Percentiles rank a stretch among this genome's conserved stretches.
These are phyloP conservation scores for Amphiprion ocellaris DNA, from an alignment of 2,113 vertebrate species.

Conservation along the genomic window DNA sequence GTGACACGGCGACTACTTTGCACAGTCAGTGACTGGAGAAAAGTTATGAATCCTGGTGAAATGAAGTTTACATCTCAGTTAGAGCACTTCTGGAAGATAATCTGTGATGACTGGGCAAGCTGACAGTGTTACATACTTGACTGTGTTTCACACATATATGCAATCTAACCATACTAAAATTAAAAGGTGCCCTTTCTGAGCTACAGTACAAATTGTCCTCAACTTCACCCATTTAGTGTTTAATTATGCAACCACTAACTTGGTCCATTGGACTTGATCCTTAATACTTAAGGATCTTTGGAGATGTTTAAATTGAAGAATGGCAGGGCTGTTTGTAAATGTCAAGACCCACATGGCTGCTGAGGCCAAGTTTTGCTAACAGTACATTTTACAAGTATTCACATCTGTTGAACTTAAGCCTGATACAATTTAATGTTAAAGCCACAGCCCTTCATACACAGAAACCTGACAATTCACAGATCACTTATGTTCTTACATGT, in stretches of 20 bases:
- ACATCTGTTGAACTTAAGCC: conserved; percentile 24
- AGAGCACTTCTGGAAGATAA: conserved; percentile 21
- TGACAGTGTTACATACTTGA: conserved; percentile 18
- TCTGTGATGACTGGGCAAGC: neutral
- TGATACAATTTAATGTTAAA: conserved; percentile 11
- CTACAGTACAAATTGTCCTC: conserved; percentile 35
- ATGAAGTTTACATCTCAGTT: conserved; percentile 25
- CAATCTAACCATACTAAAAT: conserved; percentile 36
- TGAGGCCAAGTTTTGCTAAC: conserved; percentile 15
- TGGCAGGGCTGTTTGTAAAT: conserved; percentile 25
- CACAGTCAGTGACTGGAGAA: neutral
- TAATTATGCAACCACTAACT: conserved; percentile 57
- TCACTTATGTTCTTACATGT: conserved; percentile 17
- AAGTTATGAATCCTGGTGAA: conserved; percentile 8
- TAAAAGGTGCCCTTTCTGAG: conserved; percentile 21
- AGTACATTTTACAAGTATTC: conserved; percentile 23
- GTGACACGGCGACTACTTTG: neutral
- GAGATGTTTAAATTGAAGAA: conserved; percentile 23
- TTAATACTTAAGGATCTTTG: neutral
- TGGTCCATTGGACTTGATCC: neutral
- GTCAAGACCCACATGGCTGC: neutral
- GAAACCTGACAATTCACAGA: neutral
- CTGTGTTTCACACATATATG: neutral
- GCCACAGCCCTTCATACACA: neutral
- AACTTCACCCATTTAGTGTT: conserved; percentile 25